These are phyloP conservation scores for Aricia artaxerxes DNA, from an alignment of 2,888 invertebrate species.

Conservation along the genomic window DNA sequence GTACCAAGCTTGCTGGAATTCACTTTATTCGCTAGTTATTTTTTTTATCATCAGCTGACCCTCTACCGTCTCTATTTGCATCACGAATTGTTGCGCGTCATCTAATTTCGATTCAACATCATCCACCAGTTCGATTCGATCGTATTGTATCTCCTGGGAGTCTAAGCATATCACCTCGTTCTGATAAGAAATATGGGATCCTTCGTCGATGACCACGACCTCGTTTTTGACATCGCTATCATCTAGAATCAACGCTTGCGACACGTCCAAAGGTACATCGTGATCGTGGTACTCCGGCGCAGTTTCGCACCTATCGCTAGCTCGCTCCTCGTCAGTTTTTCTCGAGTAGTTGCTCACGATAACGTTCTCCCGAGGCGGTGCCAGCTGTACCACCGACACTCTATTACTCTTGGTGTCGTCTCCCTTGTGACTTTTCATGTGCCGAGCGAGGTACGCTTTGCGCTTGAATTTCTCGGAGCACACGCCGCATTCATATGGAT, in stretches of 20 bases:
- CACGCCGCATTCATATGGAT: conserved; percentile 63
- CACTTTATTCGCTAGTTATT: conserved; percentile 62
- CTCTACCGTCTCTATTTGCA: conserved; percentile 59
- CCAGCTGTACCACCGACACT: conserved; percentile 44
- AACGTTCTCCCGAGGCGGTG: conserved; percentile 36
- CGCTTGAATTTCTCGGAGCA: conserved; percentile 60
- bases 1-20: conserved; percentile 45
- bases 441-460: conserved; percentile 60
- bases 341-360: conserved; percentile 22
- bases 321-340: neutral
- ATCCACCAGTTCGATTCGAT: conserved; percentile 57
- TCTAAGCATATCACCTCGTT: conserved; percentile 47
- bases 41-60: conserved; percentile 63
- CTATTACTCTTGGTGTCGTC: conserved; percentile 46
- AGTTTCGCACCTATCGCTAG: neutral
- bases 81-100: conserved; percentile 52
- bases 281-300: conserved; percentile 39
- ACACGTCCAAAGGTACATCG: conserved; percentile 55
- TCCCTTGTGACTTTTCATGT: conserved; percentile 55
- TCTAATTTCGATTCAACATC: conserved; percentile 51
- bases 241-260: conserved; percentile 55
- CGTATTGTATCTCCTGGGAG: conserved; percentile 43
- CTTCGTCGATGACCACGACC: conserved; percentile 54
- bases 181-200: conserved; percentile 43
- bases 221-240: conserved; percentile 54